phyloP scores from a whole-genome alignment of 2,888 invertebrate genomes.

The Cataglyphis livida region DNA sequence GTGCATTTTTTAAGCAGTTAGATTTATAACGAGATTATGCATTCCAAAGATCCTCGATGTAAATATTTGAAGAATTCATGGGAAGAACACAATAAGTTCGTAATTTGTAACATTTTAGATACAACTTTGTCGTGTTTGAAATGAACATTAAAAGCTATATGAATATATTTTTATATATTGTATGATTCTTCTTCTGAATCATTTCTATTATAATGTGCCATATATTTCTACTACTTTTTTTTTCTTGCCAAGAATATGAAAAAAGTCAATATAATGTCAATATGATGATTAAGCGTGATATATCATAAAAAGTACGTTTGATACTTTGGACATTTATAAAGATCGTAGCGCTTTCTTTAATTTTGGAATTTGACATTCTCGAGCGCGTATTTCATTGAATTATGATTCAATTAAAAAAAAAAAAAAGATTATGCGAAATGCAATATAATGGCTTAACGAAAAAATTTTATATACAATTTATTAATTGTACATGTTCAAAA shows the following conservation, averaged over 20 bases:
- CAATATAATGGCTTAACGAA: background rate
- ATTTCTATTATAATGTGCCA: background rate
- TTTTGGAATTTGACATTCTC: background rate
- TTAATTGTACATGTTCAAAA: background rate
- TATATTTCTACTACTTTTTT: background rate
- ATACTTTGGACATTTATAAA: background rate
- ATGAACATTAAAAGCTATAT: background rate
- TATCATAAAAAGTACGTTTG: background rate
- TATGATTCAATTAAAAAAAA: background rate
- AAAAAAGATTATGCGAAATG: background rate
- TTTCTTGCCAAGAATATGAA: background rate
- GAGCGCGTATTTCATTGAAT: background rate
- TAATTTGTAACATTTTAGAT: background rate
- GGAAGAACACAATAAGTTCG: background rate
- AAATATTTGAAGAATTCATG: background rate
- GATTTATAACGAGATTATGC: background rate
- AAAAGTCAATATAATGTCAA: background rate
- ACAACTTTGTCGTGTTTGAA: background rate
- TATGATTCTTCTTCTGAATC: background rate
- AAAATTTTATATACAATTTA: constrained; percentile 25
- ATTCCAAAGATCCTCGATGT: background rate
- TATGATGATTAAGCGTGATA: background rate
- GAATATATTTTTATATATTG: background rate
- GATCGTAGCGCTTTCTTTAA: background rate
- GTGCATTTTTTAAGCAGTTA: background rate